Conservation (phyloP, 2,888 invertebrate species). For the Beris morrisii region DNA sequence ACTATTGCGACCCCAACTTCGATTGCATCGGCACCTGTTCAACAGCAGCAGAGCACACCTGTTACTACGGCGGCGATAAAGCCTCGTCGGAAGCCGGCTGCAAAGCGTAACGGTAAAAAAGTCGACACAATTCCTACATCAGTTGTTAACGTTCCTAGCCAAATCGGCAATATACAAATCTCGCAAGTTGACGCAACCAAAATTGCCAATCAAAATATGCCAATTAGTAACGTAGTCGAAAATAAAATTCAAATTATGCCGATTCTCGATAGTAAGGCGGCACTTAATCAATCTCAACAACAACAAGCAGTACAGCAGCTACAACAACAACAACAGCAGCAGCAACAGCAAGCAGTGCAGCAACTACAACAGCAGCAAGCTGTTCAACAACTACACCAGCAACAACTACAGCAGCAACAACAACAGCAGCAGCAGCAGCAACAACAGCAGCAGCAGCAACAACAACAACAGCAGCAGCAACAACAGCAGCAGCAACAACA, state of each 20-base stretch:
- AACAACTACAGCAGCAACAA: slow-evolving; percentile 46
- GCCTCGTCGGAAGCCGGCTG: slow-evolving; percentile 53
- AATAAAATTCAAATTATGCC: slow-evolving; percentile 58
- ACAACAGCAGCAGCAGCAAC: slow-evolving; percentile 47
- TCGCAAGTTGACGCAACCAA: slow-evolving; percentile 53
- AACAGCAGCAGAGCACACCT: slow-evolving; percentile 22
- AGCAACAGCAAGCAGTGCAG: slow-evolving; percentile 32
- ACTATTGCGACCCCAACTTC: neutral
- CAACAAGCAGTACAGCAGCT: slow-evolving; percentile 44
- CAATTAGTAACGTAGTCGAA: slow-evolving; percentile 52
- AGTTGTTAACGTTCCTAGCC: slow-evolving; percentile 53
- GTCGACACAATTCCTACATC: slow-evolving; percentile 44
- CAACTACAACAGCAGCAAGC: slow-evolving; percentile 41
- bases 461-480: slow-evolving; percentile 44
- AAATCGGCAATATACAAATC: slow-evolving; percentile 58
- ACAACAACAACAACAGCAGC: slow-evolving; percentile 41
- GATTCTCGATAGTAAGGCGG: slow-evolving; percentile 45
- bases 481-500: slow-evolving; percentile 6
- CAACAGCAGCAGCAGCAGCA: slow-evolving; percentile 39
- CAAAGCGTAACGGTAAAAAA: slow-evolving; percentile 52
- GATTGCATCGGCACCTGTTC: neutral
- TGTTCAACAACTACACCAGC: slow-evolving; percentile 19
- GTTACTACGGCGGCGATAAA: slow-evolving; percentile 51
- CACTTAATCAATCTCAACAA: slow-evolving; percentile 20
- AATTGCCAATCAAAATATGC: slow-evolving; percentile 45